Evolutionary conservation across 35 echinoderm and acorn worm species (phyloP).

Genomic region (Ptychodera flava): DNA sequence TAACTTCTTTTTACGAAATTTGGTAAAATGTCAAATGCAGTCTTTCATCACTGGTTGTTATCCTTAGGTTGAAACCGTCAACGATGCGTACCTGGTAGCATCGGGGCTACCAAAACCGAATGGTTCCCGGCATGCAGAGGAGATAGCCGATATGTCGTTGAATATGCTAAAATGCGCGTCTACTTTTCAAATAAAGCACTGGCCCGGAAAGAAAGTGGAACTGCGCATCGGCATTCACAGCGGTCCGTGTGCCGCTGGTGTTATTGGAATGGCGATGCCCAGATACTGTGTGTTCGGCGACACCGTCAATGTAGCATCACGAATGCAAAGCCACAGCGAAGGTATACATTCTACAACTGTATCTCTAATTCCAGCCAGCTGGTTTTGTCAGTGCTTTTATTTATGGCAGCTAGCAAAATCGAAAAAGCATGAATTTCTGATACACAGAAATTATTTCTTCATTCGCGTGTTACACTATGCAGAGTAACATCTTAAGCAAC

Average conservation of each 20-base stretch:
- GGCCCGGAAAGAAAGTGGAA: neutral
- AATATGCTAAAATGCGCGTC: neutral
- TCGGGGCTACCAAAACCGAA: neutral
- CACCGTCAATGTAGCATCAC: neutral
- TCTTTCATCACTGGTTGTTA: too few relatives aligned
- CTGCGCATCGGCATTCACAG: neutral
- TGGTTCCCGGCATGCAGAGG: neutral
- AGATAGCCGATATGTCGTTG: neutral
- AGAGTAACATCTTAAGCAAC: neutral
- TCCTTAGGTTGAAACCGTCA: neutral
- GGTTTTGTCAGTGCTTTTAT: too few relatives aligned
- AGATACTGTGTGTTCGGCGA: neutral
- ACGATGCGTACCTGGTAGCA: neutral
- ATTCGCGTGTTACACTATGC: neutral
- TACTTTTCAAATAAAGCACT: neutral
- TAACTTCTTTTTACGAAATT: too few relatives aligned
- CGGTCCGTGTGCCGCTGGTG: neutral
- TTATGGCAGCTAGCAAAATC: too few relatives aligned
- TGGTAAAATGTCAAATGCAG: too few relatives aligned
- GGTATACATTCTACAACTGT: neutral
- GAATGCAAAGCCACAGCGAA: neutral
- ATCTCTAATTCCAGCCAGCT: too few relatives aligned
- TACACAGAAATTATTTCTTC: neutral
- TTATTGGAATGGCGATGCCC: neutral
- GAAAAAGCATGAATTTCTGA: neutral